phyloP scores from a whole-genome alignment of 1,140 invertebrate species.

The Anastrepha obliqua region DNA sequence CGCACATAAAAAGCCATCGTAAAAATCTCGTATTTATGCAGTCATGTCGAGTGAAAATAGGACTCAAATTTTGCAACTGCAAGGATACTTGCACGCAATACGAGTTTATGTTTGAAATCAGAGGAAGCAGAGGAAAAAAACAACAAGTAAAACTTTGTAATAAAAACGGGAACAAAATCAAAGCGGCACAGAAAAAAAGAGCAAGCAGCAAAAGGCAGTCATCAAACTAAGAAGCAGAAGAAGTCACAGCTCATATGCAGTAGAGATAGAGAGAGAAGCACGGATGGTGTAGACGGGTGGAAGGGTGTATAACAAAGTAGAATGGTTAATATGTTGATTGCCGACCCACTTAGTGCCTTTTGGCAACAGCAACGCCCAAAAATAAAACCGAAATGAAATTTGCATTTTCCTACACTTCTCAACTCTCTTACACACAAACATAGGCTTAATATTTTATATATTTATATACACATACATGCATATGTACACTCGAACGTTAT shows the following conservation, averaged over 20 bases:
- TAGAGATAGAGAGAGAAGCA: too few species aligned
- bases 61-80: constrained; percentile 12
- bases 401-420: constrained; percentile 27
- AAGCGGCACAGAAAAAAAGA: background rate
- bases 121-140: background rate
- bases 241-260: background rate
- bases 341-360: constrained; percentile 44
- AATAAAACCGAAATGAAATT: constrained; percentile 32
- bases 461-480: background rate
- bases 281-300: too few species aligned
- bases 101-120: background rate
- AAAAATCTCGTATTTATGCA: constrained; percentile 43
- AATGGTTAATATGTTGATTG: constrained; percentile 43
- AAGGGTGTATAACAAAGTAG: background rate
- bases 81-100: constrained; percentile 11
- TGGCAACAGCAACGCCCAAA: constrained; percentile 33
- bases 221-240: background rate
- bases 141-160: background rate
- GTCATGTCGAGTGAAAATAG: constrained; percentile 16
- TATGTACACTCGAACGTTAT: background rate
- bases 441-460: background rate
- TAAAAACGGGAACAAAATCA: background rate
- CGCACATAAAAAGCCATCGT: constrained; percentile 19
- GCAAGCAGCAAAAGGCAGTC: background rate
- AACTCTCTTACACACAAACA: background rate